These are phyloP conservation scores for Parotia lawesii DNA, from an alignment of 2,113 vertebrate genomes.

Conservation along the genomic window DNA sequence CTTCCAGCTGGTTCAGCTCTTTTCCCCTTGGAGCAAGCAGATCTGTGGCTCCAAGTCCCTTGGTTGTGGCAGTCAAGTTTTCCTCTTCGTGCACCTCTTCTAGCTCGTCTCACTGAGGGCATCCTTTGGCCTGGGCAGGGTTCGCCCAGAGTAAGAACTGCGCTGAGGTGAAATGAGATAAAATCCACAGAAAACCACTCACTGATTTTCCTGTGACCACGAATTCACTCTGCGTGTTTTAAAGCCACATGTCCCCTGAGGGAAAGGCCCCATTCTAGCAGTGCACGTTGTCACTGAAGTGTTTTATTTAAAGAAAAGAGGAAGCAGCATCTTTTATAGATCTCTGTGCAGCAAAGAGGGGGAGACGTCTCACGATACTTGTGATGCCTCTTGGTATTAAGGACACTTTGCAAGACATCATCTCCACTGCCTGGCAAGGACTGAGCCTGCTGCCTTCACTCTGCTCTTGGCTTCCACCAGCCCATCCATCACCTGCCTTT, in stretches of 20 bases:
- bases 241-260: background rate
- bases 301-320: background rate
- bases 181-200: background rate
- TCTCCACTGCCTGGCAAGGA: background rate
- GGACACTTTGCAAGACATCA: background rate
- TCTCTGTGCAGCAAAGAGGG: background rate
- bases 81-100: background rate
- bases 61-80: background rate
- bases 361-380: background rate
- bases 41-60: background rate
- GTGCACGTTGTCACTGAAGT: background rate
- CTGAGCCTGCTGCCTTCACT: background rate
- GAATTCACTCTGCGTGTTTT: background rate
- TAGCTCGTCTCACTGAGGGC: background rate
- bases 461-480: background rate
- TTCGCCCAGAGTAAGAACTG: background rate
- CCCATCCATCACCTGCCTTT: constrained; percentile 40
- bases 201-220: background rate
- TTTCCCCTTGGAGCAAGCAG: background rate
- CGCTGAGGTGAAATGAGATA: background rate
- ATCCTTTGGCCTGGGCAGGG: background rate
- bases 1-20: background rate
- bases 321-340: background rate
- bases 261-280: background rate
- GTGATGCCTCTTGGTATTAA: background rate